A percentile compares a stretch with the other conserved stretches of the same genome.
Evolutionary conservation across 2,113 vertebrate genomes (phyloP).

Genomic region (Forbesichthys papilliferus): DNA sequence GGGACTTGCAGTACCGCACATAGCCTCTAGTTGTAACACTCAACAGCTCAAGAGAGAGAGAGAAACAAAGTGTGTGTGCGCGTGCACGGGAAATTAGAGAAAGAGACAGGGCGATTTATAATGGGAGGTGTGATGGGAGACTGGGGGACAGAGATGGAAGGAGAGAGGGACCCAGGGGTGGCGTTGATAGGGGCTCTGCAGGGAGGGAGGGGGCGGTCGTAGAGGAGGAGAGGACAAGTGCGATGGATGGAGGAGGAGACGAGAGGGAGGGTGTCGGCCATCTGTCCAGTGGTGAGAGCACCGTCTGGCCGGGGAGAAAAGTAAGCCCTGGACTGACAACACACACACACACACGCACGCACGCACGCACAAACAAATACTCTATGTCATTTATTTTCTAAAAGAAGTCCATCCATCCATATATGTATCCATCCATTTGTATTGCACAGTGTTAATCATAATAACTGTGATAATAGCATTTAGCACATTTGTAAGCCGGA

Average conservation of each 20-base stretch:
- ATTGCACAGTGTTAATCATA: no score
- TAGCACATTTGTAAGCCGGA: no score
- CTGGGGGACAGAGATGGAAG: conserved; percentile 47
- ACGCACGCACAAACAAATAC: conserved; percentile 4
- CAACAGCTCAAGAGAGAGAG: no score
- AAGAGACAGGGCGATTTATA: conserved; percentile 38
- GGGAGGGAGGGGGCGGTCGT: conserved; percentile 58
- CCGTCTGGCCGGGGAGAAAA: conserved; percentile 78
- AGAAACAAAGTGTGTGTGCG: no score
- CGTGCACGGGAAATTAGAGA: not conserved
- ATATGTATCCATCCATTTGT: no score
- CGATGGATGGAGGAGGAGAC: conserved; percentile 51
- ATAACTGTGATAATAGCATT: no score
- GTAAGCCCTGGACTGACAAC: conserved; percentile 65
- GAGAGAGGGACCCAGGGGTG: conserved; percentile 53
- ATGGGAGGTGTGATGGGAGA: conserved; percentile 50
- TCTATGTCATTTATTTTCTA: no score
- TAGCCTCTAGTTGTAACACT: no score
- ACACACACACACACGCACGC: conserved; percentile 30
- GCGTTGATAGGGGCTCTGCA: conserved; percentile 37
- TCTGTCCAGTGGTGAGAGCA: conserved; percentile 82
- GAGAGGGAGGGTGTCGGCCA: conserved; percentile 73
- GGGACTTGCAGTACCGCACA: no score
- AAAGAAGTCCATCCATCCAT: no score
- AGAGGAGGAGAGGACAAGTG: conserved; percentile 29